Percentiles rank a stretch among this genome's conserved stretches.
Evolutionary conservation across 2,113 vertebrate genomes (phyloP).

Genomic region (Todiramphus saurophagus): DNA sequence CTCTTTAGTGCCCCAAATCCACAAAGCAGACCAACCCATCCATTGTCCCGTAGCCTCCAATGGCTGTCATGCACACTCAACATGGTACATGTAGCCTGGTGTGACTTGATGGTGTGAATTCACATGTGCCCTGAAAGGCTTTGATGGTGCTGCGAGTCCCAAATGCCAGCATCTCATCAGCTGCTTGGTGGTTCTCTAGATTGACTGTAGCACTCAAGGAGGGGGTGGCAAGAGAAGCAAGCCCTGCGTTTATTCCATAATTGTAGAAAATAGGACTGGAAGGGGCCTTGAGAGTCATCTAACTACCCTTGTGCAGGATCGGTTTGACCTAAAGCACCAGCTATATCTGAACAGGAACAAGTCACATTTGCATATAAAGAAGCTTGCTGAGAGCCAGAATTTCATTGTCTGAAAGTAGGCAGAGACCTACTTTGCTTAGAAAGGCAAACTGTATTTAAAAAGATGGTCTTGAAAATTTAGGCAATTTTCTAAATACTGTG

Average conservation of each 20-base stretch:
- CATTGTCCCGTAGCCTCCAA: fast-evolving
- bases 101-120: neutral
- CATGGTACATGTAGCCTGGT: fast-evolving
- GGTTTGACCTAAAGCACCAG: neutral
- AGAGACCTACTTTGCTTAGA: neutral
- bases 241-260: neutral
- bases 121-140: neutral
- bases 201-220: neutral
- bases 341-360: neutral
- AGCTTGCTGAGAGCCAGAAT: neutral
- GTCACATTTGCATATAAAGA: neutral
- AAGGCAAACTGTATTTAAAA: conserved; percentile 1
- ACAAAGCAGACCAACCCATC: neutral
- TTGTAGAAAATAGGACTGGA: neutral
- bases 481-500: neutral
- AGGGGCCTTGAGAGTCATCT: neutral
- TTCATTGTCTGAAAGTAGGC: neutral
- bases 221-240: neutral
- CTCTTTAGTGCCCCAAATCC: neutral
- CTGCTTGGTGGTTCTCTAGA: neutral
- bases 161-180: neutral
- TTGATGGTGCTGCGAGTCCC: neutral
- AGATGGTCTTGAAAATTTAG: conserved; percentile 1
- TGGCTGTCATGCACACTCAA: fast-evolving
- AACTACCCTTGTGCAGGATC: neutral